Base-by-base conservation (phyloP, 2,888 invertebrate species). In the Galerucella pusilla region DNA sequence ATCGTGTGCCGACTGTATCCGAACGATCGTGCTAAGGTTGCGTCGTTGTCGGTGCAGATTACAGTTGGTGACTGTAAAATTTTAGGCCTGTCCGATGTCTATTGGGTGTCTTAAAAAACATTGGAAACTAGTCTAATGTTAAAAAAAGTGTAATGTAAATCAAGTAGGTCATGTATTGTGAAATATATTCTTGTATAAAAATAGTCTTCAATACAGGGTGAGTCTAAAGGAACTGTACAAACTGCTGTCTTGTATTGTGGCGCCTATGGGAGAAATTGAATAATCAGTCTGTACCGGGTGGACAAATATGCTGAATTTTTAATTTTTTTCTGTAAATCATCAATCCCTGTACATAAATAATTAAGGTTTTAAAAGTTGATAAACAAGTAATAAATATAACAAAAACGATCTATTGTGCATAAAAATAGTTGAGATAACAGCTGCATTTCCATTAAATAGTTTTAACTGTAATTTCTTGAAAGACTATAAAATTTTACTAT, bases 1-100 rank as follows among this genome's bases (percentile, higher is more conserved):
- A 59, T 59, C 59, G 59, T 59, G 59, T 20, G 20, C 59, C 59
- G 59, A 59, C 16, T 11, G 11, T 2, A 14, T 59, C n/a, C 59
- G 59, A 59, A 20, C 20, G 59, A 59, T 59, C 59, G 59, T 59
- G 59, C 6, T 59, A 10, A 10, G 59, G 59, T 59, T 59, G 59
- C 59, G 20, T 59, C 20, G 16, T 59, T 10, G 59, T n/a, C 35
- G 35, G 35, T 42, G 9, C 1, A 42, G 7, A 35, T 35, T 35
- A 35, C 1, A 49, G 14, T 49, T 49, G 46, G 46, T 12, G 46
- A 12, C 5, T 49, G 49, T 0, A 14, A 49, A 49, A 42, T 42
- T 9, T 49, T 49, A 49, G 49, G 12, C 6, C 49, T 49, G 49
- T 49, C 49, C 35, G 35, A 42, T 42, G 35, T 20, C 20, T 35